Conservation (phyloP, 2,888 invertebrate genomes). For the Dryobotodes eremita region DNA sequence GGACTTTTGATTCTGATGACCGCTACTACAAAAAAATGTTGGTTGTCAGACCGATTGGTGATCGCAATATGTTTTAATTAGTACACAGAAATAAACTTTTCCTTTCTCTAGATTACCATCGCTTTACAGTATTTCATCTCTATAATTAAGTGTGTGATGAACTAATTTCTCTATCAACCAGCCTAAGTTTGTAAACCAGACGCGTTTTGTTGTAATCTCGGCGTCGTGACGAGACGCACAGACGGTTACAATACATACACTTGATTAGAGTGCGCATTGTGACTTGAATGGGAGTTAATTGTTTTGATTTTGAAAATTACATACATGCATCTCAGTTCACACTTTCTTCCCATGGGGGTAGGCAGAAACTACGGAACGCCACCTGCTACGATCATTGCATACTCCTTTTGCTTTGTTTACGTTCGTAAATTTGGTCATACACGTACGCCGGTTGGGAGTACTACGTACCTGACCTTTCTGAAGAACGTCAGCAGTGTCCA, state of each 20-base stretch:
- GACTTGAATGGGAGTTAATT: background rate
- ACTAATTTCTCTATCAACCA: background rate
- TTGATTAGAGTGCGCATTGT: slow-evolving; percentile 4
- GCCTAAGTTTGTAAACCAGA: background rate
- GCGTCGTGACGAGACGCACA: slow-evolving; percentile 23
- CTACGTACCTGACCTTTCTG: too few species aligned
- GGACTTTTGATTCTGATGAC: too few species aligned
- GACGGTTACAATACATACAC: slow-evolving; percentile 1
- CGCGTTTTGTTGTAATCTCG: slow-evolving; percentile 11
- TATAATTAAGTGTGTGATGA: background rate
- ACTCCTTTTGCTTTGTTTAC: too few species aligned
- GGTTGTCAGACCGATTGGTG: background rate
- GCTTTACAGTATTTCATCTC: background rate
- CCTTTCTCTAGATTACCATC: background rate
- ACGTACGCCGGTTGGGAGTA: too few species aligned
- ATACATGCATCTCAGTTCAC: background rate
- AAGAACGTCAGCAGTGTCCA: too few species aligned
- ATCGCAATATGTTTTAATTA: background rate
- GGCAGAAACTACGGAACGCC: too few species aligned
- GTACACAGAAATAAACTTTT: background rate
- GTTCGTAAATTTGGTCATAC: too few species aligned
- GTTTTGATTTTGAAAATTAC: background rate
- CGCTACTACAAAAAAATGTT: background rate
- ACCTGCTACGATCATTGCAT: too few species aligned
- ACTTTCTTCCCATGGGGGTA: background rate